phyloP scores from a whole-genome alignment of 2,888 invertebrate species.

The Hydrotaea cyrtoneurina region DNA sequence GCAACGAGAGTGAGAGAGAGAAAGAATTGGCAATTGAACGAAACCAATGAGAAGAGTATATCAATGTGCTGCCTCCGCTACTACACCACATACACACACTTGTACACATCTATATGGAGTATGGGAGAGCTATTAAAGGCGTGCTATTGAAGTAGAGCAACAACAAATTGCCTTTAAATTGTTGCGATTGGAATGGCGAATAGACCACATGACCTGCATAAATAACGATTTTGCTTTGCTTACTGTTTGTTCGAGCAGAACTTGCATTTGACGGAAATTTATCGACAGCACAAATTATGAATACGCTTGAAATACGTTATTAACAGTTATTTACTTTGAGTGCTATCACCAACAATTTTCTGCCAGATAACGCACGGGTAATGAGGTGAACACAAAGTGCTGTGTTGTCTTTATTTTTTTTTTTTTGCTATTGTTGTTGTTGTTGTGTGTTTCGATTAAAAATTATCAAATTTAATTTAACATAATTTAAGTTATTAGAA shows the following conservation, averaged over 20 bases:
- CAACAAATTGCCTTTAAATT: background rate
- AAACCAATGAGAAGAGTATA: background rate
- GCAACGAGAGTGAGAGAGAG: background rate
- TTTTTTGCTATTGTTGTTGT: background rate
- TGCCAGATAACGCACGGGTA: background rate
- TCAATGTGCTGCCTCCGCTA: background rate
- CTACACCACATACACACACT: background rate
- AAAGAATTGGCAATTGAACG: background rate
- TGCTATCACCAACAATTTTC: conserved; percentile 70
- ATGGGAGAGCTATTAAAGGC: background rate
- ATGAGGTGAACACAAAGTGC: conserved; percentile 13
- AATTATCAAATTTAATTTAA: conserved; percentile 44
- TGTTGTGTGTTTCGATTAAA: conserved; percentile 8
- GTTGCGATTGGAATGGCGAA: background rate
- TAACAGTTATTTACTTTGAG: conserved; percentile 74
- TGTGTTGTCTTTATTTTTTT: too few relatives aligned
- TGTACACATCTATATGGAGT: too few relatives aligned
- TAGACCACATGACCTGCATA: background rate
- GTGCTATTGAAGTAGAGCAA: background rate
- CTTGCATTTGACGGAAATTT: background rate
- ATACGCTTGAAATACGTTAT: conserved; percentile 28
- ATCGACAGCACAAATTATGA: conserved; percentile 34
- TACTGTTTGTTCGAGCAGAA: background rate
- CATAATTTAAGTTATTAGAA: conserved; percentile 29
- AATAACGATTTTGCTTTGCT: background rate